Conservation (phyloP, 2,888 invertebrate species). For the Athalia circularis region DNA sequence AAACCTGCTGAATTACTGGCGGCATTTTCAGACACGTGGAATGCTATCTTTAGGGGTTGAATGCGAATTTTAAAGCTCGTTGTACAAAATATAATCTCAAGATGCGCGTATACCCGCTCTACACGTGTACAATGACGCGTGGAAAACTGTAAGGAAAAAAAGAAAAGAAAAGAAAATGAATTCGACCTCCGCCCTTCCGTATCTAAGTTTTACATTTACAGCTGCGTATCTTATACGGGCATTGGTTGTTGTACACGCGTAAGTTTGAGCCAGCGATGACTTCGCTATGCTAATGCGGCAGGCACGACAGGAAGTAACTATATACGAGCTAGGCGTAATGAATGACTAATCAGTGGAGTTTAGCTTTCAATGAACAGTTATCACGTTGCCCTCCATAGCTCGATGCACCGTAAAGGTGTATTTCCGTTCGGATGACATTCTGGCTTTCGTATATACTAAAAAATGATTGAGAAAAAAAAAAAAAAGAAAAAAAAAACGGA, state of each 20-base stretch:
- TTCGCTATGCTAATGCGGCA: conserved; percentile 45
- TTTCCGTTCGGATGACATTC: conserved; percentile 13
- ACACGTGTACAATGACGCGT: background rate
- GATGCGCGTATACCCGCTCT: too few species aligned
- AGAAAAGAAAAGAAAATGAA: background rate
- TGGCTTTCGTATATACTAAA: background rate
- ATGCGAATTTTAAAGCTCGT: background rate
- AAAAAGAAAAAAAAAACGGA: too few species aligned
- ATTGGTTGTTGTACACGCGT: conserved; percentile 43
- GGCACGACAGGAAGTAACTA: conserved; percentile 47
- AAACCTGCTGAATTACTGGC: background rate
- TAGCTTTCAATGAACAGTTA: conserved; percentile 45
- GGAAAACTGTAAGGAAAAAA: background rate
- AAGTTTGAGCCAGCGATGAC: conserved; percentile 23
- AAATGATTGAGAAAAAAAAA: too few species aligned
- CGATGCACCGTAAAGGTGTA: conserved; percentile 24
- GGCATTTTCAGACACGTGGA: background rate
- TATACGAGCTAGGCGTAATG: conserved; percentile 39
- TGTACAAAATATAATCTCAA: too few species aligned
- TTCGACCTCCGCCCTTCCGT: conserved; percentile 18
- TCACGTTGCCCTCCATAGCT: conserved; percentile 24
- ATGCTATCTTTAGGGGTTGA: background rate
- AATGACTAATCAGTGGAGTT: conserved; percentile 48
- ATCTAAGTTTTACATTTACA: conserved; percentile 1
- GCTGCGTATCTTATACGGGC: conserved; percentile 42